Conservation (phyloP, 2,113 vertebrate species). For the Sapayoa aenigma region DNA sequence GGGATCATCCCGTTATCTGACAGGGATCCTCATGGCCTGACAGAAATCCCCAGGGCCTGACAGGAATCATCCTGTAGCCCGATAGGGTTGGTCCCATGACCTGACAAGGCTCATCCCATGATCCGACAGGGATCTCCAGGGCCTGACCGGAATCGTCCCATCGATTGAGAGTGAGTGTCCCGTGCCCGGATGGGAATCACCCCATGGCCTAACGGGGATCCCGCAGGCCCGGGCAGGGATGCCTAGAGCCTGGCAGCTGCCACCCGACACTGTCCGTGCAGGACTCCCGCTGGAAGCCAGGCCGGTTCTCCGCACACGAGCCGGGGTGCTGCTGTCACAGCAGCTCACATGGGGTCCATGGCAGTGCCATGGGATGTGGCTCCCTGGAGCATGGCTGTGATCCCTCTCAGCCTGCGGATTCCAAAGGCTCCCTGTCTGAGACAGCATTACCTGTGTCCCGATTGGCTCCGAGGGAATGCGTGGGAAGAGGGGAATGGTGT, state of each 20-base stretch:
- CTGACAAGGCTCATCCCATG: neutral
- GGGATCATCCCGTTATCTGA: too few relatives aligned
- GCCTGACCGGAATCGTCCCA: neutral
- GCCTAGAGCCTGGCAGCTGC: neutral
- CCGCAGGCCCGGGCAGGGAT: too few relatives aligned
- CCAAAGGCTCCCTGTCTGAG: accelerated
- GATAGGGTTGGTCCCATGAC: too few relatives aligned
- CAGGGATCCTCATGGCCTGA: too few relatives aligned
- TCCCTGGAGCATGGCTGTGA: accelerated
- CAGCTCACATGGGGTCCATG: accelerated
- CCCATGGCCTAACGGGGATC: accelerated
- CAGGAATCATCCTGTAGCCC: too few relatives aligned
- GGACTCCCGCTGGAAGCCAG: accelerated
- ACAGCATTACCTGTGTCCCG: accelerated
- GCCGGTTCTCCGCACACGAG: neutral
- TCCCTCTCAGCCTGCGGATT: neutral
- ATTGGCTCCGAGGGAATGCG: accelerated
- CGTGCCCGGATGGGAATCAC: accelerated
- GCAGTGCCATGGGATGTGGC: accelerated
- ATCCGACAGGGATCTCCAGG: neutral
- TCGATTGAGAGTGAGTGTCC: too few relatives aligned
- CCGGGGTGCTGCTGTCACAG: accelerated
- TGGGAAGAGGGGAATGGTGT: neutral
- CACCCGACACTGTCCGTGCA: accelerated
- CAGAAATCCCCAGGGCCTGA: too few relatives aligned